These are phyloP conservation scores for Enteromius radiatus DNA, from an alignment of 2,797 vertebrate species.

Conservation along the genomic window DNA sequence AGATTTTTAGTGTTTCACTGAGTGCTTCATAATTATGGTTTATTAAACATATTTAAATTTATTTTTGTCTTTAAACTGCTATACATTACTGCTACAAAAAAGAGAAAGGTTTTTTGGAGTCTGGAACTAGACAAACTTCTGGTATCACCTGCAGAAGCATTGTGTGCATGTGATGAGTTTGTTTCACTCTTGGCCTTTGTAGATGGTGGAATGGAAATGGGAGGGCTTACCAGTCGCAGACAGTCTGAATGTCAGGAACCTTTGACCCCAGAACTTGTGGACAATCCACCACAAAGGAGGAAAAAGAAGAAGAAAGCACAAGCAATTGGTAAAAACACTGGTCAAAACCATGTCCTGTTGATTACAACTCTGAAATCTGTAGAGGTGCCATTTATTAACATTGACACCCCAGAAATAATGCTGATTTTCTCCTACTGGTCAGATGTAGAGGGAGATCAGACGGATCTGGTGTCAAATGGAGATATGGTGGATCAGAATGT, in stretches of 20 bases:
- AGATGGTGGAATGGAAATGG: slow-evolving; percentile 76
- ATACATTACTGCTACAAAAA: neutral
- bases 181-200: slow-evolving; percentile 13
- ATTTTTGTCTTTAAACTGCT: neutral
- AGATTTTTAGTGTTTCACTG: neutral
- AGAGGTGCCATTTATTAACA: neutral
- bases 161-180: neutral
- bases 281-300: slow-evolving; percentile 76
- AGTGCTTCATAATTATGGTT: neutral
- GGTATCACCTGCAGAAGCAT: neutral
- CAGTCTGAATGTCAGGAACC: slow-evolving; percentile 76
- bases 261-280: slow-evolving; percentile 73
- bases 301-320: slow-evolving; percentile 82
- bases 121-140: neutral
- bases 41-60: neutral
- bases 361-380: neutral
- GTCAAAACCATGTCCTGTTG: neutral
- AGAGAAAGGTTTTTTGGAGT: neutral
- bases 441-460: slow-evolving; percentile 77
- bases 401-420: neutral
- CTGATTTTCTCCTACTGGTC: slow-evolving; percentile 43
- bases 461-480: slow-evolving; percentile 82
- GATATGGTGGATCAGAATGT: slow-evolving; percentile 80
- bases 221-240: slow-evolving; percentile 69
- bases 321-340: slow-evolving; percentile 65